phyloP scores from a whole-genome alignment of 2,888 invertebrate genomes.

The Hymenopus coronatus region DNA sequence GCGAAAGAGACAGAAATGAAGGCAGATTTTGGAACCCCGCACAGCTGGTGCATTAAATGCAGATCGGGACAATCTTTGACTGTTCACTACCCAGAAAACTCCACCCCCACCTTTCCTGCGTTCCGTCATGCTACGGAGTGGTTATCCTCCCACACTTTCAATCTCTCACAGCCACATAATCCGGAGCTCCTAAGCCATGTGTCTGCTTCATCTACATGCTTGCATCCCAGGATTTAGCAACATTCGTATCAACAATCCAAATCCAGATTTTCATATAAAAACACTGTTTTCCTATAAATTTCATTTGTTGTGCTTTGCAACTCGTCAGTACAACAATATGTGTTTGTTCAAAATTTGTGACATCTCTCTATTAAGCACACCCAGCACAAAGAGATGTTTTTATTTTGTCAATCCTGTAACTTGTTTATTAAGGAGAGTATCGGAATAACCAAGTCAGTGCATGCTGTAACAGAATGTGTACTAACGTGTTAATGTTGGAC shows the following conservation, averaged over 20 bases:
- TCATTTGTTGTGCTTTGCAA: too few relatives aligned
- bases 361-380: too few relatives aligned
- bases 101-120: neutral
- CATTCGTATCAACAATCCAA: neutral
- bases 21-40: constrained; percentile 20
- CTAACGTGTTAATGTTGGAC: too few relatives aligned
- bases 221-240: neutral
- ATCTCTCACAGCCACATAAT: neutral
- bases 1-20: constrained; percentile 17
- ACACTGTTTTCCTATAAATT: too few relatives aligned
- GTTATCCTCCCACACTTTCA: neutral
- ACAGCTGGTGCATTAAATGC: constrained; percentile 22
- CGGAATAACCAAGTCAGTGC: too few relatives aligned
- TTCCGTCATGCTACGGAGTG: neutral
- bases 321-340: too few relatives aligned
- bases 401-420: too few relatives aligned
- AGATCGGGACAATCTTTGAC: constrained; percentile 21
- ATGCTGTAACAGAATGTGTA: too few relatives aligned
- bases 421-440: too few relatives aligned
- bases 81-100: constrained; percentile 1
- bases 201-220: neutral
- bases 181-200: neutral
- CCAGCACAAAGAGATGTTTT: too few relatives aligned
- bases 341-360: too few relatives aligned
- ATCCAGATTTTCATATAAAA: neutral